These are phyloP conservation scores for Antheraea mylitta DNA, from an alignment of 1,140 invertebrate genomes.

Conservation along the genomic window DNA sequence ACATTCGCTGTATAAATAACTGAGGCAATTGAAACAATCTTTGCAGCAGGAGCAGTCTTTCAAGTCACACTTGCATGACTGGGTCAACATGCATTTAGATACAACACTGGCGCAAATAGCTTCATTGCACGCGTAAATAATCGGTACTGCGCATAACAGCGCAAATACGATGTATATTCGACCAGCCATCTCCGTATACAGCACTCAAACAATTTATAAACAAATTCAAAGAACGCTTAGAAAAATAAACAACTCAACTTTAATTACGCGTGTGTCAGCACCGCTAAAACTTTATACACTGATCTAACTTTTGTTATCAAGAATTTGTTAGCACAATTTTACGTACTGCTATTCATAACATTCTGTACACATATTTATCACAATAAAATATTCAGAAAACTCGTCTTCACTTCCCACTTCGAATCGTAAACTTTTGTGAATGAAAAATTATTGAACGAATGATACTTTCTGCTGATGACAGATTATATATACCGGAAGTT, in stretches of 20 bases:
- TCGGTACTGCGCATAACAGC: slow-evolving; percentile 52
- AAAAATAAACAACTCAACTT: slow-evolving; percentile 25
- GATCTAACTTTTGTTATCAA: not conserved
- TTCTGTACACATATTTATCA: not conserved
- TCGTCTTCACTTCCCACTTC: not conserved
- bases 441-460: not conserved
- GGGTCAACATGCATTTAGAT: slow-evolving; percentile 96
- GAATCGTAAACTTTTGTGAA: slow-evolving; percentile 1
- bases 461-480: not conserved
- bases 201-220: slow-evolving; percentile 18
- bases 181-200: slow-evolving; percentile 41
- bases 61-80: slow-evolving; percentile 96
- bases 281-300: not conserved
- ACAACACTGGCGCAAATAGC: slow-evolving; percentile 95
- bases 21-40: slow-evolving; percentile 94
- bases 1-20: slow-evolving; percentile 94
- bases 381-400: slow-evolving; percentile 1
- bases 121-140: slow-evolving; percentile 86
- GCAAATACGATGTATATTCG: slow-evolving; percentile 49
- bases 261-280: slow-evolving; percentile 5
- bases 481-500: not conserved
- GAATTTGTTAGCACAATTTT: not conserved
- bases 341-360: not conserved
- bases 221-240: slow-evolving; percentile 20
- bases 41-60: slow-evolving; percentile 95